A percentile compares a stretch with the other conserved stretches of the same genome.
These are phyloP conservation scores for Andricus grossulariae DNA, from an alignment of 1,140 invertebrate genomes.

Conservation along the genomic window DNA sequence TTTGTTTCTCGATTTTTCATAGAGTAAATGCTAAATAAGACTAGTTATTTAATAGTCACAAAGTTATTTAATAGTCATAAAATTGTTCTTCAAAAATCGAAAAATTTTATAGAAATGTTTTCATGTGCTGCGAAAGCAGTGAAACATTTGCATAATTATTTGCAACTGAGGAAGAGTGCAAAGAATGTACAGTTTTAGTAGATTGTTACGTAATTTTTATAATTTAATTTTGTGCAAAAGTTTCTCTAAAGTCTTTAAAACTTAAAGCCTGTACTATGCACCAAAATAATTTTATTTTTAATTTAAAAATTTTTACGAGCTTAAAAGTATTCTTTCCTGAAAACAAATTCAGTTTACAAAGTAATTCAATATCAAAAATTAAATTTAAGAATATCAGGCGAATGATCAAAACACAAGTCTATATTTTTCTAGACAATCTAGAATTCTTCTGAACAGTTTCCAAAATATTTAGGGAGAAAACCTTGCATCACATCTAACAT, in stretches of 20 bases:
- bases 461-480: neutral
- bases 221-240: constrained; percentile 10
- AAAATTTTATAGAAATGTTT: constrained; percentile 21
- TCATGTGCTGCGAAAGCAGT: neutral
- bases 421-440: constrained; percentile 19
- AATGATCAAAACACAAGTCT: constrained; percentile 18
- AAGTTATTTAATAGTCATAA: neutral
- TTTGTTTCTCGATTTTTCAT: too few species aligned
- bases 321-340: neutral
- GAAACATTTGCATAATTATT: neutral
- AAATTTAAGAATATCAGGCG: constrained; percentile 1
- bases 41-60: neutral
- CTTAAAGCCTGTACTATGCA: neutral
- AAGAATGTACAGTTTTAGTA: constrained; percentile 18
- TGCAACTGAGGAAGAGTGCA: constrained; percentile 11
- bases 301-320: neutral
- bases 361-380: neutral
- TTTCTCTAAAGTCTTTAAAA: neutral
- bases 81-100: neutral
- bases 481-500: constrained; percentile 12
- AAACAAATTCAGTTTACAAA: neutral
- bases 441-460: neutral
- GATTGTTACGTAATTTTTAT: constrained; percentile 18
- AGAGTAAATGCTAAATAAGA: neutral
- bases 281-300: neutral